These are phyloP conservation scores for Siniperca chuatsi DNA, from an alignment of 2,113 vertebrate genomes.

Conservation along the genomic window DNA sequence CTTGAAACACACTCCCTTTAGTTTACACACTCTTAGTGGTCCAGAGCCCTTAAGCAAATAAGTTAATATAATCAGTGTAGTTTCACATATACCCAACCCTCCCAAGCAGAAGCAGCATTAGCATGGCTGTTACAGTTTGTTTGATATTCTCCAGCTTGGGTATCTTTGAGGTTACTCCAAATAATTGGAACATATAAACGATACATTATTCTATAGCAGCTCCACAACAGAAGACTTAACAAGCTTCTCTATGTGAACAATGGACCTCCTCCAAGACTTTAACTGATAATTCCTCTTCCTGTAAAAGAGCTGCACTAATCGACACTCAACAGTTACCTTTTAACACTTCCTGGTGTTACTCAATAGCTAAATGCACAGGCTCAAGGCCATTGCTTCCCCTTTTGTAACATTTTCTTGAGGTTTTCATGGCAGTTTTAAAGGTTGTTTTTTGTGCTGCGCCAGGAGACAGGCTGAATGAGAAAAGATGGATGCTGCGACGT, in stretches of 20 bases:
- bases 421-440: constrained; percentile 35
- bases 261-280: constrained; percentile 7
- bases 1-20: background rate
- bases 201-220: constrained; percentile 33
- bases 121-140: constrained; percentile 16
- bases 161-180: constrained; percentile 34
- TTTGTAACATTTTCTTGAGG: constrained; percentile 25
- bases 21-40: too few relatives aligned
- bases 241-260: constrained; percentile 28
- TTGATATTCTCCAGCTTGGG: constrained; percentile 37
- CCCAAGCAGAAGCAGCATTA: background rate
- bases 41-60: background rate
- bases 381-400: constrained; percentile 10
- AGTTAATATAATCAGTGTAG: constrained; percentile 8
- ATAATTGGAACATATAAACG: constrained; percentile 31
- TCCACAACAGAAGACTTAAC: constrained; percentile 23
- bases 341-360: constrained; percentile 29
- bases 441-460: constrained; percentile 52
- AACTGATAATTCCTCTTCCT: constrained; percentile 19
- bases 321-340: constrained; percentile 22
- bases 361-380: constrained; percentile 14
- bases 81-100: constrained; percentile 16
- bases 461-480: constrained; percentile 69
- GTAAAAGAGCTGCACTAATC: constrained; percentile 18
- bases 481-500: constrained; percentile 75